Conservation (phyloP, 2,888 invertebrate species). For the Carpatolechia fugitivella region DNA sequence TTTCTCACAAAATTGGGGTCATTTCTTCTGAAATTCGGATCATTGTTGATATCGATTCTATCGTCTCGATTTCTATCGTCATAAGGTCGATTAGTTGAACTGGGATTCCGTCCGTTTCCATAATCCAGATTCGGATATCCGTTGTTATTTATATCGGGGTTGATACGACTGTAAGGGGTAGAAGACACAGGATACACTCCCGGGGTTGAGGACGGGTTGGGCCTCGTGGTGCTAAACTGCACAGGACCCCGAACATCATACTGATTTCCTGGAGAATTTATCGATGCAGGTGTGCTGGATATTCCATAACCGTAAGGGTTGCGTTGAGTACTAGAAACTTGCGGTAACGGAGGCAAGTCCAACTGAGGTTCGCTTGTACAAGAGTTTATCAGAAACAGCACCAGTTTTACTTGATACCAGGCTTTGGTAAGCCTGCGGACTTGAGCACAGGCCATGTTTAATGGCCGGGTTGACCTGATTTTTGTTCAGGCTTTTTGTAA, state of each 20-base stretch:
- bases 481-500: slow-evolving; percentile 27
- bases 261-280: slow-evolving; percentile 66
- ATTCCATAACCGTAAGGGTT: slow-evolving; percentile 57
- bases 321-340: slow-evolving; percentile 49
- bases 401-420: slow-evolving; percentile 46
- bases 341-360: slow-evolving; percentile 75
- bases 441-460: slow-evolving; percentile 57
- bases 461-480: slow-evolving; percentile 33
- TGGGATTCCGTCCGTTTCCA: slow-evolving; percentile 51
- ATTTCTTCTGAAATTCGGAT: slow-evolving; percentile 66
- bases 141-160: slow-evolving; percentile 70
- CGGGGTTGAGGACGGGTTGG: slow-evolving; percentile 43
- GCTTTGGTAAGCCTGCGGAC: slow-evolving; percentile 42
- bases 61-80: slow-evolving; percentile 62
- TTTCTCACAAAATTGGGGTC: slow-evolving; percentile 75
- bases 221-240: slow-evolving; percentile 58
- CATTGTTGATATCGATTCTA: slow-evolving; percentile 66
- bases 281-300: slow-evolving; percentile 59
- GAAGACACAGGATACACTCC: slow-evolving; percentile 59
- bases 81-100: slow-evolving; percentile 52
- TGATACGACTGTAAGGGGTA: slow-evolving; percentile 57
- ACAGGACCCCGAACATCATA: slow-evolving; percentile 47
- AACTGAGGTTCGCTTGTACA: slow-evolving; percentile 64
- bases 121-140: slow-evolving; percentile 62
- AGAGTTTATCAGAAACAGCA: slow-evolving; percentile 33